Base-by-base conservation (phyloP, 2,113 vertebrate species). In the Larimichthys crocea region DNA sequence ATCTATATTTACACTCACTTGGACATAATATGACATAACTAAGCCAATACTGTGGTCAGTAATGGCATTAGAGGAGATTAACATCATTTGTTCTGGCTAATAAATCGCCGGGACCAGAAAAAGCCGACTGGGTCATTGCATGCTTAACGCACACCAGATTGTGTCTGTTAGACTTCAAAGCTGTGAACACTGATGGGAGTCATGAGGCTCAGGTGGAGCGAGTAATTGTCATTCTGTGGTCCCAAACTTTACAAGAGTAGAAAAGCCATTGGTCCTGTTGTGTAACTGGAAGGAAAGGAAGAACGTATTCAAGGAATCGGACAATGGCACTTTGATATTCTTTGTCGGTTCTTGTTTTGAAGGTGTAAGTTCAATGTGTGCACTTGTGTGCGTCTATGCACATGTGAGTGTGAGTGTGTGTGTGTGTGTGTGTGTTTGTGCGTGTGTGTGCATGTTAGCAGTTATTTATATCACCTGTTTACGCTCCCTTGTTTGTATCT, bases 391-490 rank as follows among this genome's bases (percentile, higher is more conserved):
- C 1, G 74, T 57, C n/a, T n/a, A n/a, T n/a, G n/a, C n/a, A n/a
- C n/a, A n/a, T 24, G 24, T 24, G 24, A 1, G 24, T 24, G 24
- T 24, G 24, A 1, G 24, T 24, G 24, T 24, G 6, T 2, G 31
- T 76, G 73, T 14, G 14, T 35, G 48, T 63, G 74, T 70, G 59
- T 8, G 35, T 8, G 35, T 35, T 7, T 40, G 35, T 40, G 35
- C 2, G 35, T 66, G 74, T 70, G 70, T 72, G 84, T 79, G 79
- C 60, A 19, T 56, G 78, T 72, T 72, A 42, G 55, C 46, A 50
- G 90, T 86, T 93, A 93, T 93, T 93, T 94, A 84, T 91, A 93
- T 76, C 88, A 79, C 76, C 74, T 89, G 85, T 92, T 93, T 93
- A 83, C 89, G 80, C 83, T 82, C 83, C 66, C 76, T 76, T 85